These are phyloP conservation scores for Periphyllus acericola DNA, from an alignment of 2,888 invertebrate species.

Conservation along the genomic window DNA sequence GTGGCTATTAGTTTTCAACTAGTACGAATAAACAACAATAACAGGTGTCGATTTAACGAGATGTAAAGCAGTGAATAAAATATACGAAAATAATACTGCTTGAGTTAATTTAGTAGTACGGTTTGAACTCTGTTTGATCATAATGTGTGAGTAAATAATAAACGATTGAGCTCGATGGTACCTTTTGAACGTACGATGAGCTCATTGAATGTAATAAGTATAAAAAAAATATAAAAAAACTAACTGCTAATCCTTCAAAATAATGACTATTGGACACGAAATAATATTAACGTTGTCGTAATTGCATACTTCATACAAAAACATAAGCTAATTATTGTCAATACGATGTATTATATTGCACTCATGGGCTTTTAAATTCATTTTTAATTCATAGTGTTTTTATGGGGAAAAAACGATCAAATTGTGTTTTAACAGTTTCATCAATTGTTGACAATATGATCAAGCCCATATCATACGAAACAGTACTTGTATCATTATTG, in stretches of 20 bases:
- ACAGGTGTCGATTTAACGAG: background rate
- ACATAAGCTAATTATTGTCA: background rate
- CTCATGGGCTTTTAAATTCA: background rate
- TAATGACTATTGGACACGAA: background rate
- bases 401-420: background rate
- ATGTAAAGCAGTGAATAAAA: background rate
- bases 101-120: background rate
- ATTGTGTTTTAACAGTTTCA: no score
- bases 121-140: background rate
- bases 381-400: background rate
- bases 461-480: background rate
- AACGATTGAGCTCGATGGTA: background rate
- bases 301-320: background rate
- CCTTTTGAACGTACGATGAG: background rate
- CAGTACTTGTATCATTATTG: no score
- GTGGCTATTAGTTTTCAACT: no score
- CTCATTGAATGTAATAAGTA: background rate
- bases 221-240: no score
- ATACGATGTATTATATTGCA: no score
- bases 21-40: background rate
- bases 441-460: background rate
- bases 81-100: background rate
- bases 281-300: background rate
- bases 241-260: background rate
- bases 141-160: background rate